A percentile compares a stretch with the other conserved stretches of the same genome.
These are phyloP conservation scores for Mohoua ochrocephala DNA, from an alignment of 2,113 vertebrate species.

Conservation along the genomic window DNA sequence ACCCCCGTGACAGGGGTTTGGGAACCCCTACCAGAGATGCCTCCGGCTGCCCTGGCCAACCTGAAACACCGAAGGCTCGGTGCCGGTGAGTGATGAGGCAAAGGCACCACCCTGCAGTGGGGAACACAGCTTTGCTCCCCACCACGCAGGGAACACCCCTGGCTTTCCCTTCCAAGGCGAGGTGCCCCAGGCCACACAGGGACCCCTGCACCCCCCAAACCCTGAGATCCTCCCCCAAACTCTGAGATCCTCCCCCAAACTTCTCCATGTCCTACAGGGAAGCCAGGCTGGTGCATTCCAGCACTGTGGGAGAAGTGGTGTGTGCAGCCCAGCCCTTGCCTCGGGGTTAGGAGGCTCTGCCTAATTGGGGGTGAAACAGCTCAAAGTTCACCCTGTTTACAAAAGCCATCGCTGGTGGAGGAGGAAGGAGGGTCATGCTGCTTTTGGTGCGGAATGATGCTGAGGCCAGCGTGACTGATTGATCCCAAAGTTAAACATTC, in stretches of 20 bases:
- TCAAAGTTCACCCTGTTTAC: fast-evolving
- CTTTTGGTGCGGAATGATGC: background rate
- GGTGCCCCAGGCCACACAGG: background rate
- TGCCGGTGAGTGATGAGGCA: fast-evolving
- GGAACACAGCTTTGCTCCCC: background rate
- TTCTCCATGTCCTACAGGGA: background rate
- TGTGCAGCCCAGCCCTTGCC: background rate
- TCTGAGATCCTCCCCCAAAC: too few relatives aligned
- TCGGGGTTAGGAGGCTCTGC: background rate
- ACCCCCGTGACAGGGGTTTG: background rate
- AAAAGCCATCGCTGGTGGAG: fast-evolving
- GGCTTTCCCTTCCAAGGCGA: fast-evolving
- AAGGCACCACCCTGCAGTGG: background rate
- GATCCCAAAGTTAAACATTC: fast-evolving
- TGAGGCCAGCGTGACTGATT: background rate
- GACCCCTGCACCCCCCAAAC: background rate
- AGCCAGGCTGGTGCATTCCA: background rate
- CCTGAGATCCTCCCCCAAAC: background rate
- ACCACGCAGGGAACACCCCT: background rate
- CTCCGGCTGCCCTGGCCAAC: background rate
- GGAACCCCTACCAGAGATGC: background rate
- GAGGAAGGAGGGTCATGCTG: background rate
- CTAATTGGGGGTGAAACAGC: fast-evolving
- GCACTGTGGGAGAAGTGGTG: fast-evolving
- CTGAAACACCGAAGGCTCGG: fast-evolving